phyloP scores from a whole-genome alignment of 2,888 invertebrate species.

The Pollenia amentaria region DNA sequence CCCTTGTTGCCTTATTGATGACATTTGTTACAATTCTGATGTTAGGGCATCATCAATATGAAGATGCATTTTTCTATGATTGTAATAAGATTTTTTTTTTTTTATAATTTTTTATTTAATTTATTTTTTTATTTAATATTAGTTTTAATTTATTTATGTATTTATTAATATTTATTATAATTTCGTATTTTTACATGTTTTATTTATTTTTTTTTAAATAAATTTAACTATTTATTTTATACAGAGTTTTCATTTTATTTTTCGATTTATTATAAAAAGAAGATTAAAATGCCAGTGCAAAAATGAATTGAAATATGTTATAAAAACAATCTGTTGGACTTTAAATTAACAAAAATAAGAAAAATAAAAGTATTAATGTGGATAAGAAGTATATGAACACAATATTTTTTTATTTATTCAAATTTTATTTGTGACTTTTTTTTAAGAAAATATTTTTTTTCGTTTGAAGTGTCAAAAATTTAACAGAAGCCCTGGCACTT shows the following conservation, averaged over 20 bases:
- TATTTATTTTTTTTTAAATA: slow-evolving; percentile 78
- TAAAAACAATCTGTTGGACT: not conserved
- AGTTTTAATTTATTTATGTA: slow-evolving; percentile 68
- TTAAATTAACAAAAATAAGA: slow-evolving; percentile 77
- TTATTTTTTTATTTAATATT: slow-evolving; percentile 79
- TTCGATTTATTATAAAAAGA: slow-evolving; percentile 25
- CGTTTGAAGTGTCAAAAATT: not conserved
- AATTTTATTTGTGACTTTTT: slow-evolving; percentile 58
- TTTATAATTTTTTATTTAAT: slow-evolving; percentile 71
- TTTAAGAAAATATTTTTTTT: slow-evolving; percentile 63
- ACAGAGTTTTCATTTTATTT: slow-evolving; percentile 76
- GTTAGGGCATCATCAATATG: too few species aligned
- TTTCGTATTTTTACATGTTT: slow-evolving; percentile 70
- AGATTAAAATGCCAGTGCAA: slow-evolving; percentile 81
- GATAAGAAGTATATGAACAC: slow-evolving; percentile 50
- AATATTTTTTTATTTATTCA: slow-evolving; percentile 69
- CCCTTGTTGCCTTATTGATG: too few species aligned
- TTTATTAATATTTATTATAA: slow-evolving; percentile 76
- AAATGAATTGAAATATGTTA: slow-evolving; percentile 74
- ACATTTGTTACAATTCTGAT: too few species aligned
- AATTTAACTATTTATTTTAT: slow-evolving; percentile 82
- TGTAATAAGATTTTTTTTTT: slow-evolving; percentile 18
- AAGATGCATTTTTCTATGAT: slow-evolving; percentile 6
- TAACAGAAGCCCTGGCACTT: slow-evolving; percentile 53
- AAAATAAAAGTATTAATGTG: slow-evolving; percentile 78